Evolutionary conservation across 2,113 vertebrate species (phyloP), one percentile per base, ranked within the genome.

Genomic region (Muntiacus muntjak): DNA sequence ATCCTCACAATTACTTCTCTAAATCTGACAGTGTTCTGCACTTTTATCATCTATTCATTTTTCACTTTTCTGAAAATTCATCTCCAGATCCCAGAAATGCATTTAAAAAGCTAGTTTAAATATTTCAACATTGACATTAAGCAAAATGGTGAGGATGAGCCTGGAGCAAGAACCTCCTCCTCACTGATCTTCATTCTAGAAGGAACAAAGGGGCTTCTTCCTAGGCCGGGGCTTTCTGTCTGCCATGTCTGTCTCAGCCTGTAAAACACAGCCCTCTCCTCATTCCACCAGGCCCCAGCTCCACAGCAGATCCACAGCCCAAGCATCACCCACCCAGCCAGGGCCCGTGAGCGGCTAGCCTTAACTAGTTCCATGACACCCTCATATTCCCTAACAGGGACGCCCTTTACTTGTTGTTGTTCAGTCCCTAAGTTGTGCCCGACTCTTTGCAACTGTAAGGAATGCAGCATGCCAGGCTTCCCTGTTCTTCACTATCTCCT

Each of bases 1-100:
- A 94, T 93, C 97, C 74, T 57, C 96, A 92, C 95, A 96, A 95
- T 81, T 33, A 50, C 47, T 54, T 91, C 57, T 71, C 62, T 85
- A 3, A 60, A 57, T 15, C 54, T 1, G 82, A 81, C 25, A 45
- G 28, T 5, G 2, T 57, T 95, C 88, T 87, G 50, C 10, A n/a
- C 55, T 87, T 88, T 67, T 43, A 67, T 83, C 89, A 47, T 12
- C 0, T 0, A 12, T 57, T 30, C 89, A 47, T 89, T 95, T 74
- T 92, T 78, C 97, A 85, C 30, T 71, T 71, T 93, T 87, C 93
- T 85, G 74, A 89, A 85, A 97, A 47, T 25, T 21, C 45, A 67
- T 67, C 89, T 84, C 62, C 33, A 62, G 91, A 55, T 86, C 74
- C 23, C 71, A 43, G 62, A 43, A 71, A 85, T 79, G 15, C 78